Evolutionary conservation across 1,140 invertebrate species (phyloP).

Genomic region (Antheraea pernyi): DNA sequence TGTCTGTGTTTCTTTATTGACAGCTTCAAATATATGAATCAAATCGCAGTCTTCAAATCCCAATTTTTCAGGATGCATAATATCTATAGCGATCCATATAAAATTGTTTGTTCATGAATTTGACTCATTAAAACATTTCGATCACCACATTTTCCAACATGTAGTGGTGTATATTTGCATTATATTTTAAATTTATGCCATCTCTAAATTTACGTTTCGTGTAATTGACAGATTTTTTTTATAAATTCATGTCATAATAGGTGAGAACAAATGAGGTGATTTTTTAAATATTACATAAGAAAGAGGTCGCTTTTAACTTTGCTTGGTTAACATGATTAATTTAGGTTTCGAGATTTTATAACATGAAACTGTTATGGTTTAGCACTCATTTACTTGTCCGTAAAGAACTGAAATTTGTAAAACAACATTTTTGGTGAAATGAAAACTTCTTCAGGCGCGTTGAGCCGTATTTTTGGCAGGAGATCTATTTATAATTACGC

Average conservation of each 20-base stretch:
- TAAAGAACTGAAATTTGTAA: no score
- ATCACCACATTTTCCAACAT: neutral
- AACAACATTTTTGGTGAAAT: no score
- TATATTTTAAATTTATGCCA: neutral
- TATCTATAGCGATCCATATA: constrained; percentile 13
- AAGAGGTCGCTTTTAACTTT: no score
- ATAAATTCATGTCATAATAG: neutral
- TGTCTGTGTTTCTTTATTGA: constrained; percentile 46
- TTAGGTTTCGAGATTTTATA: no score
- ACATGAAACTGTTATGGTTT: no score
- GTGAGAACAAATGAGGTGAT: neutral
- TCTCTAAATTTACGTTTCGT: constrained; percentile 15
- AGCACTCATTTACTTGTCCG: no score
- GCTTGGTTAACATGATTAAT: no score
- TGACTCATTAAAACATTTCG: neutral
- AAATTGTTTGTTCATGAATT: neutral
- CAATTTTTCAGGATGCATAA: constrained; percentile 40
- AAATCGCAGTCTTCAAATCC: constrained; percentile 20
- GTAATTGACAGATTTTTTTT: neutral
- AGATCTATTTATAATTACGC: no score
- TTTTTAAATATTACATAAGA: neutral
- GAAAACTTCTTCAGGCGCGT: no score
- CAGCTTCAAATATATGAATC: constrained; percentile 17
- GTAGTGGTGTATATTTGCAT: neutral
- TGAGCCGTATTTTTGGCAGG: no score